Evolutionary conservation across 2,797 vertebrate species (phyloP).

Genomic region (Nyctibius grandis): DNA sequence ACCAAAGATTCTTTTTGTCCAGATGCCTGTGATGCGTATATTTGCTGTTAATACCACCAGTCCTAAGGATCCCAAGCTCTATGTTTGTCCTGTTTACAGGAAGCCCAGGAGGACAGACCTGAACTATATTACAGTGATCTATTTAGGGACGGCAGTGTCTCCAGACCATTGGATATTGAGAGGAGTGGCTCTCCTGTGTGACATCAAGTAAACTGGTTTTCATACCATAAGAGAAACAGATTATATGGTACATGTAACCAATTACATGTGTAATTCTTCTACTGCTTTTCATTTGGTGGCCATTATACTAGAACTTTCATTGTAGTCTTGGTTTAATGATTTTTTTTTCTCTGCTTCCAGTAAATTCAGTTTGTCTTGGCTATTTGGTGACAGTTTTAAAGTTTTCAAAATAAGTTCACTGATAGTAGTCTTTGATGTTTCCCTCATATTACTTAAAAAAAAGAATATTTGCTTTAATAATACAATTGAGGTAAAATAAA

Average conservation of each 20-base stretch:
- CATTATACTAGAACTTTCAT: background rate
- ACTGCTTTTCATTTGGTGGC: background rate
- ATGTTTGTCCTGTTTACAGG: constrained; percentile 84
- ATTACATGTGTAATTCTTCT: background rate
- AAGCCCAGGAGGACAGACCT: constrained; percentile 82
- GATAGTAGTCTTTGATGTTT: background rate
- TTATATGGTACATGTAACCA: background rate
- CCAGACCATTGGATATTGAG: constrained; percentile 87
- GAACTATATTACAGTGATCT: constrained; percentile 81
- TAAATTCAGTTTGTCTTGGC: background rate
- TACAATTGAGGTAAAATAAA: background rate
- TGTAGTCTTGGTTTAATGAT: background rate
- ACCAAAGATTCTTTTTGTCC: constrained; percentile 81
- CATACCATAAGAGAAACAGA: background rate
- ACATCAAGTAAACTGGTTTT: constrained; percentile 73
- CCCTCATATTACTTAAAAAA: background rate
- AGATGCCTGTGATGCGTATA: constrained; percentile 81
- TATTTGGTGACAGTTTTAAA: background rate
- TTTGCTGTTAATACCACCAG: constrained; percentile 78
- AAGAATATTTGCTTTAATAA: background rate
- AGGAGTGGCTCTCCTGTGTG: constrained; percentile 83
- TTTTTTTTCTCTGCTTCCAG: background rate
- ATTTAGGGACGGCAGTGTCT: constrained; percentile 71
- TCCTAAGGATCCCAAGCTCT: constrained; percentile 76
- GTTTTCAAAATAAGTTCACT: background rate